A percentile compares a stretch with the other conserved stretches of the same genome.
Evolutionary conservation across 2,797 vertebrate species (phyloP).

Genomic region (Takifugu rubripes): DNA sequence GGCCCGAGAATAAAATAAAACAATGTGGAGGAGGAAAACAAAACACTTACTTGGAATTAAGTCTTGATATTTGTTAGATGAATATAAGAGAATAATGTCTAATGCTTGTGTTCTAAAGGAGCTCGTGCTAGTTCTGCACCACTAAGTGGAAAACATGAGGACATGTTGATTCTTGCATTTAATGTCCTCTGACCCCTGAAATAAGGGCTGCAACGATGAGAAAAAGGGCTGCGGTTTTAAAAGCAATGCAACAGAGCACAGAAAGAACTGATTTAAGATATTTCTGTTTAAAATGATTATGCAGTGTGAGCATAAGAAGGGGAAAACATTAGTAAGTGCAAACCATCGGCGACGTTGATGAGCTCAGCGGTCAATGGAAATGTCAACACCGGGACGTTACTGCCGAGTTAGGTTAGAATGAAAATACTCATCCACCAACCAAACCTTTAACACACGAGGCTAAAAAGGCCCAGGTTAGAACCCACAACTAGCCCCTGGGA

Average conservation of each 20-base stretch:
- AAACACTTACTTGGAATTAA: too few relatives aligned
- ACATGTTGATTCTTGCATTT: too few relatives aligned
- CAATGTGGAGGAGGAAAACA: too few relatives aligned
- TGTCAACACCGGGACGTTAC: slow-evolving; percentile 37
- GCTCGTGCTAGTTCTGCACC: too few relatives aligned
- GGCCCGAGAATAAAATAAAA: background rate
- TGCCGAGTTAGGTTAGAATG: slow-evolving; percentile 53
- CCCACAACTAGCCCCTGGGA: slow-evolving; percentile 47
- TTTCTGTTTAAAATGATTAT: slow-evolving; percentile 36
- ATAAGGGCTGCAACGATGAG: too few relatives aligned
- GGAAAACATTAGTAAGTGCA: slow-evolving; percentile 75
- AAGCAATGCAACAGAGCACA: slow-evolving; percentile 6
- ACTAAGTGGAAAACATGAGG: too few relatives aligned
- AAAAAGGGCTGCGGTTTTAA: too few relatives aligned
- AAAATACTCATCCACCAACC: slow-evolving; percentile 36
- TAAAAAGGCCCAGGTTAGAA: slow-evolving; percentile 56
- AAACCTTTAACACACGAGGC: slow-evolving; percentile 28
- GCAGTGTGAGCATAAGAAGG: slow-evolving; percentile 57
- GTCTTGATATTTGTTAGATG: background rate
- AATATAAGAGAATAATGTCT: background rate
- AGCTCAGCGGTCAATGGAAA: slow-evolving; percentile 33
- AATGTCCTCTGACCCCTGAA: too few relatives aligned
- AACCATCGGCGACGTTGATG: slow-evolving; percentile 42
- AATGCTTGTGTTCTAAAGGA: background rate
- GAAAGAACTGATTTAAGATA: slow-evolving; percentile 2